Evolutionary conservation across 1,140 invertebrate genomes (phyloP).

Genomic region (Atta colombica): DNA sequence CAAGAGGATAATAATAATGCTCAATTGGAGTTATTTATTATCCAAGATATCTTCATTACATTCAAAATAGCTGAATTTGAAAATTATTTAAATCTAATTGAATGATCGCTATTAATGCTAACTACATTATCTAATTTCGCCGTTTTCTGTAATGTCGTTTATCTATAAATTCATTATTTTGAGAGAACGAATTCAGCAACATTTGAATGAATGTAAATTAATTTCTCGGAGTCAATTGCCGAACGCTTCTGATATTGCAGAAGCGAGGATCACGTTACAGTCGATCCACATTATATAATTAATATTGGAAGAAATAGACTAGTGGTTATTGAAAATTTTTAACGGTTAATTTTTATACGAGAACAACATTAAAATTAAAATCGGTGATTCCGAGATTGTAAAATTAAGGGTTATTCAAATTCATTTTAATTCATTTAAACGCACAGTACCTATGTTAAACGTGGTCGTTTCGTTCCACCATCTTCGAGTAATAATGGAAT

Average conservation of each 20-base stretch:
- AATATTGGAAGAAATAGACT: not conserved
- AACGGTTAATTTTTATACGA: conserved; percentile 28
- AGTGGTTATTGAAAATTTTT: not conserved
- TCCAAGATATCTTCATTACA: not conserved
- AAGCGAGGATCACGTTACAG: not conserved
- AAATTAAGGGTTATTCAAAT: conserved; percentile 49
- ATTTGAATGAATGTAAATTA: conserved; percentile 34
- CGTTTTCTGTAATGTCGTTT: not conserved
- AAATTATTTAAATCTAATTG: conserved; percentile 18
- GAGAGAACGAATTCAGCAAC: not conserved
- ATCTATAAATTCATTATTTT: not conserved
- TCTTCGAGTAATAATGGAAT: conserved; percentile 38
- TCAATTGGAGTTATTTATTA: not conserved
- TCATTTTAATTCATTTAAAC: conserved; percentile 36
- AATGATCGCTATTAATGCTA: not conserved
- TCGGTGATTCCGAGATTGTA: not conserved
- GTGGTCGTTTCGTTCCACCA: not conserved
- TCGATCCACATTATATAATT: conserved; percentile 12
- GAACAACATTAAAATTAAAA: conserved; percentile 24
- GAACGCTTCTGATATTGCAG: conserved; percentile 1
- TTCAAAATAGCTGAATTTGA: not conserved
- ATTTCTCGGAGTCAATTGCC: not conserved
- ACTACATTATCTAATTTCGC: not conserved
- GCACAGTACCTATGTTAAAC: not conserved
- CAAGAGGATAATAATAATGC: not conserved